Evolutionary conservation across 2,888 invertebrate species (phyloP).

Genomic region (Drosophila monieri): DNA sequence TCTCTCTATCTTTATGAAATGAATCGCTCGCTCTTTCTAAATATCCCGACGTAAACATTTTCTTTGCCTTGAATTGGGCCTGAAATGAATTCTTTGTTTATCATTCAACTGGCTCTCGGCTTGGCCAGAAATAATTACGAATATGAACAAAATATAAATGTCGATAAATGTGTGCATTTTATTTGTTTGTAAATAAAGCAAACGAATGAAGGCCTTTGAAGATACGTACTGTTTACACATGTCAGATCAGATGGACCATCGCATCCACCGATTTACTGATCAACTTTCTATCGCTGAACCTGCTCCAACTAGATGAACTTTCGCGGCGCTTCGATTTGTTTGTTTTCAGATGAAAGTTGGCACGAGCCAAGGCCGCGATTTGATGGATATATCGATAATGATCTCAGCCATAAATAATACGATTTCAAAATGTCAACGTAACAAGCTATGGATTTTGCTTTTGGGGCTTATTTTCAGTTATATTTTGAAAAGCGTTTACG

Average conservation of each 20-base stretch:
- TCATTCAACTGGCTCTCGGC: constrained; percentile 12
- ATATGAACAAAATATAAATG: constrained; percentile 29
- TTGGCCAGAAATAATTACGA: constrained; percentile 17
- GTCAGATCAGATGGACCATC: constrained; percentile 16
- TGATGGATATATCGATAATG: constrained; percentile 33
- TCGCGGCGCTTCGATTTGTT: constrained; percentile 43
- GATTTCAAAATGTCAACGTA: background rate
- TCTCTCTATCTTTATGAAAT: constrained; percentile 12
- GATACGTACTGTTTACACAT: constrained; percentile 10
- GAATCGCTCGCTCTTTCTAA: constrained; percentile 2
- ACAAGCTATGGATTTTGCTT: background rate
- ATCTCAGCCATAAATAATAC: constrained; percentile 17
- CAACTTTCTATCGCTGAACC: constrained; percentile 41
- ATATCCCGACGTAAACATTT: constrained; percentile 62
- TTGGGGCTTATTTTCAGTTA: background rate
- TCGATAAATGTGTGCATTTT: constrained; percentile 28
- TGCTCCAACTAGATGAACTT: constrained; percentile 67
- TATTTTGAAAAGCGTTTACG: background rate
- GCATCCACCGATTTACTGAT: constrained; percentile 44
- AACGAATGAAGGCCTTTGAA: constrained; percentile 53
- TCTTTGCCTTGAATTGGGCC: constrained; percentile 46
- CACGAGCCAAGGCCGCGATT: constrained; percentile 17
- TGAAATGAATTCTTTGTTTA: constrained; percentile 75
- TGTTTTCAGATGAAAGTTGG: constrained; percentile 54
- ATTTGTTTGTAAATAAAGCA: constrained; percentile 63